Percentiles rank a stretch among this genome's conserved stretches.
These are phyloP conservation scores for Orchesellides sinensis DNA, from an alignment of 2,888 invertebrate genomes.

Conservation along the genomic window DNA sequence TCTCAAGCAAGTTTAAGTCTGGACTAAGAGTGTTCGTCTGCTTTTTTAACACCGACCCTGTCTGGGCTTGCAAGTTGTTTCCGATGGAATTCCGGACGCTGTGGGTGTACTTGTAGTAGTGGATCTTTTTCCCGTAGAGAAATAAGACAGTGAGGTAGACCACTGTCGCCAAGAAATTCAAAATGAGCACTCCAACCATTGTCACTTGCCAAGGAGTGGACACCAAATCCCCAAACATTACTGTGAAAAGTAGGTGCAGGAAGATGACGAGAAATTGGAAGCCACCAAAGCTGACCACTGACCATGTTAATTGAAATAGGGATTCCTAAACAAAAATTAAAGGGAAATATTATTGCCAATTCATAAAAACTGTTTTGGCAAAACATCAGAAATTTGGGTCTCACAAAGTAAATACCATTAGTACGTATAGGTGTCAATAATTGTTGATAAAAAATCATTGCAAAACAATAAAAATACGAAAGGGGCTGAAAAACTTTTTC, in stretches of 20 bases:
- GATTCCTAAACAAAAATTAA: conserved; percentile 60
- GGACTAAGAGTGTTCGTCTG: neutral
- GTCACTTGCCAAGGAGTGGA: conserved; percentile 54
- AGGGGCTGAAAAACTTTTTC: too few relatives aligned
- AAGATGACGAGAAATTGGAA: conserved; percentile 65
- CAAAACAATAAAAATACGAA: too few relatives aligned
- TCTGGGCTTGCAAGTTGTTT: conserved; percentile 17
- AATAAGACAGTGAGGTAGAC: conserved; percentile 60
- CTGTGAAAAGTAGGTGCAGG: conserved; percentile 60
- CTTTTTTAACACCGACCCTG: conserved; percentile 11
- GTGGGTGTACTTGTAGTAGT: conserved; percentile 46
- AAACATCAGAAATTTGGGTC: too few relatives aligned
- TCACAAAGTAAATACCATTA: too few relatives aligned
- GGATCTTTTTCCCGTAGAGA: conserved; percentile 64
- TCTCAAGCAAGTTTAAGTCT: conserved; percentile 57
- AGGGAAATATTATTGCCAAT: neutral
- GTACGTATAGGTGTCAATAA: too few relatives aligned
- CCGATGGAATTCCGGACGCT: conserved; percentile 43
- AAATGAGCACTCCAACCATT: conserved; percentile 50
- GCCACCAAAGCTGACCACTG: conserved; percentile 53
- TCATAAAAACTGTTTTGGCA: neutral
- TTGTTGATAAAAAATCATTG: too few relatives aligned
- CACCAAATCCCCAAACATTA: conserved; percentile 66
- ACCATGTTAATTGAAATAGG: conserved; percentile 66
- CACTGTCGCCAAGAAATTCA: conserved; percentile 56